Evolutionary conservation across 2,113 vertebrate species (phyloP), one percentile per base, ranked within the genome.

Genomic region (Climacteris rufus): DNA sequence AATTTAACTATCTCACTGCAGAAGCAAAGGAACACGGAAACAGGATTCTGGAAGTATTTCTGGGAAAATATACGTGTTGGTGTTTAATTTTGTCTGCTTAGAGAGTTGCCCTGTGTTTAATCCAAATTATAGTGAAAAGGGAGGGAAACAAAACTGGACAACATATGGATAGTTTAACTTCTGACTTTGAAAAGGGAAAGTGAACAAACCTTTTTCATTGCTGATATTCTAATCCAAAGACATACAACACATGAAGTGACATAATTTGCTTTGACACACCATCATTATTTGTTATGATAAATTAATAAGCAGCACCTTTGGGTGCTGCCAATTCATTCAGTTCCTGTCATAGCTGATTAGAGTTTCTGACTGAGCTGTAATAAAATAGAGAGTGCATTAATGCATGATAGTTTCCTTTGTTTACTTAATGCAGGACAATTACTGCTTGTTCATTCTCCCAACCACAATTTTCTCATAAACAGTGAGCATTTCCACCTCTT

Each of bases 271-370:
- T 94, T 97, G 97, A 96, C 92, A 96, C 33, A 70, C 33, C 49
- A 95, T 92, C 95, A 97, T 97, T 96, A 97, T 97, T 97, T 97
- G 92, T 94, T 96, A 96, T 96, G 72, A 96, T 94, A 96, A 97
- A 98, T 98, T 97, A 98, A 97, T 97, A 95, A 97, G 96, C 49
- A 97, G 57, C 97, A 98, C 91, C 87, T 98, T 97, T 97, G 89
- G 97, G 96, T 97, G 91, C 87, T 95, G 93, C 82, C 75, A 96
- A 93, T 97, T 95, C 84, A 96, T 95, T 95, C 97, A 61, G 35
- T 75, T 96, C n/a, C 76, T 97, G 95, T 94, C 88, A 30, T 19
- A 89, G 83, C 39, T 97, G 95, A 97, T 98, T 96, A 97, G 81
- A 95, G 74, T 95, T 95, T 94, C 94, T 96, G 89, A 91, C 90